phyloP scores from a whole-genome alignment of 23 tunicate genomes.

The Ascidia mentula region DNA sequence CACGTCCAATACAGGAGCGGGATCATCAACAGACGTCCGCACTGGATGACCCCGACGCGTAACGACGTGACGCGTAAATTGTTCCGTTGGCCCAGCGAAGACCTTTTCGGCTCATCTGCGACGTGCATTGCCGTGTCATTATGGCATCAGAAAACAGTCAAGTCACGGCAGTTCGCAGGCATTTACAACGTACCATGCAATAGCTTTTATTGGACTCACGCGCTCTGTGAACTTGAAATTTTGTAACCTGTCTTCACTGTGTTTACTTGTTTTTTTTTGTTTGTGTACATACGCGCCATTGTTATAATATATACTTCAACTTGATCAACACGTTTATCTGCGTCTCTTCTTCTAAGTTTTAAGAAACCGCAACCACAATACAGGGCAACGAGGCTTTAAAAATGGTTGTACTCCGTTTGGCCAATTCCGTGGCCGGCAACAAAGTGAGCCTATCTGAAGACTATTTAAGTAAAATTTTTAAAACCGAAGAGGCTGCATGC shows the following conservation, averaged over 20 bases:
- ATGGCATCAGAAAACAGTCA: constrained; percentile 32
- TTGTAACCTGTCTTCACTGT: neutral
- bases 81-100: constrained; percentile 41
- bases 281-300: neutral
- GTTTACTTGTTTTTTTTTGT: neutral
- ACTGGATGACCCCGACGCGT: constrained; percentile 50
- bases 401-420: too few relatives aligned
- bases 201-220: constrained; percentile 41
- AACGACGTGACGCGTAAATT: constrained; percentile 16
- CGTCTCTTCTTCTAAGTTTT: too few relatives aligned
- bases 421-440: too few relatives aligned
- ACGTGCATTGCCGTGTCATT: constrained; percentile 44
- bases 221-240: constrained; percentile 51
- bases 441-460: too few relatives aligned
- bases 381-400: too few relatives aligned
- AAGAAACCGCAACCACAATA: too few relatives aligned
- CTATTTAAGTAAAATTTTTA: too few relatives aligned
- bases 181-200: constrained; percentile 63
- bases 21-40: constrained; percentile 22
- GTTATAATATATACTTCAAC: neutral
- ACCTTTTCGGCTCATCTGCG: constrained; percentile 42
- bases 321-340: too few relatives aligned
- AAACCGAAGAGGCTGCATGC: too few relatives aligned
- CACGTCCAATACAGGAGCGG: constrained; percentile 34
- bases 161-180: constrained; percentile 26